Evolutionary conservation across 2,797 vertebrate species (phyloP), one percentile per base, ranked within the genome.

Genomic region (Danio choprae): DNA sequence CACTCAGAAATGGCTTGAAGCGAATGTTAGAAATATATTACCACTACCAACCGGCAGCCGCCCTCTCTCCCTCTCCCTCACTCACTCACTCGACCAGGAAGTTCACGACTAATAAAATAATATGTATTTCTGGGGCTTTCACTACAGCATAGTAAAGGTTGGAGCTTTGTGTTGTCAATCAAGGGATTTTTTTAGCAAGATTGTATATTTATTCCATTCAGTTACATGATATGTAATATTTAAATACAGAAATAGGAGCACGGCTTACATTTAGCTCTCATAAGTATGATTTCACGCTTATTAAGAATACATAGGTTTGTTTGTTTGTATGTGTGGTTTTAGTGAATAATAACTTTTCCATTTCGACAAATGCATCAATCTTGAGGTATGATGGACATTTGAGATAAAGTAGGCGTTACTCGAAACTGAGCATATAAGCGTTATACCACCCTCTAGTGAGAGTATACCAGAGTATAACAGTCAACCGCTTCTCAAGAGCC

Each of bases 31-130:
- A 40, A 81, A 82, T 87, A 53, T 60, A 29, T 29, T 29, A 29
- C 29, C 29, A 29, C 29, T 71, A 65, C 80, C 70, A 48, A 9
- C 72, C 29, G 22, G 16, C 73, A 50, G 22, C 72, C 72, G 56
- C 72, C 72, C 82, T 84, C 84, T 81, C 79, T 69, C 40, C 89
- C 4, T 6, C 15, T 41, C 50, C 11, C 29, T 56, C 13, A 12
- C 62, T 29, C 62, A n/a, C n/a, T 80, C 65, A 53, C 81, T 62
- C 43, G 22, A 91, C 84, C 92, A 93, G 93, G 92, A 94, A 94
- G 92, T 91, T 88, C 83, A 18, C 51, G 8, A 81, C 60, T 75
- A 29, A 65, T 36, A 13, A 70, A 53, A 71, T 59, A 7, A 76
- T 40, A 59, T 22, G 22, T 9, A 15, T 63, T 7, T 55, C 38